Evolutionary conservation across 1,140 invertebrate species (phyloP), one percentile per base, ranked within the genome.

Genomic region (Pogonomyrmex barbatus): DNA sequence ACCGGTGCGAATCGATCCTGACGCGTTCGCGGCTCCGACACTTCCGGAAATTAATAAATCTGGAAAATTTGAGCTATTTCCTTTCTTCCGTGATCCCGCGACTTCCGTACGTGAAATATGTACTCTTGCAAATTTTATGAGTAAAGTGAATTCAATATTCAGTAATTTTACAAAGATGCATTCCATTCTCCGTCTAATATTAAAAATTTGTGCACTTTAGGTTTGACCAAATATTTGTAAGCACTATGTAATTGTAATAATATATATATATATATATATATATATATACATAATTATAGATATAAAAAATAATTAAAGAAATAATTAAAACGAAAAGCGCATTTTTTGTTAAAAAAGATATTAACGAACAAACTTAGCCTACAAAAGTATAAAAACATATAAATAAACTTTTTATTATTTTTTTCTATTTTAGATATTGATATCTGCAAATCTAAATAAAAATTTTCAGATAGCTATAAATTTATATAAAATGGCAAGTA

Each of bases 1-100:
- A 88, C 82, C 88, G 68, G 65, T 88, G 83, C 77, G 70, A 91
- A 89, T 92, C 89, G 89, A 93, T 90, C 87, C 88, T 67, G 60
- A 87, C 84, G 52, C 30, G 68, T 54, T 52, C 68, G 63, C 58
- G 65, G n/a, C 52, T 42, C 60, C 76, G 17, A 68, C 33, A 50
- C 65, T 85, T 62, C 30, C 50, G n/a, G 77, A 75, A 89, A 89
- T 89, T 89, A 89, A 83, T 83, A 83, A 83, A 75, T 85, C 81
- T 79, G 54, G 12, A 76, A 85, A 75, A 76, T 79, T 87, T 89
- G 60, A 79, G 54, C 81, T 68, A 79, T 79, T 54, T 42, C 47
- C 36, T 56, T 78, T 50, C 45, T 33, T 63, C 24, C 24, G 17
- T 45, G 52, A 85, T 30, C 14, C 36, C 73, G n/a, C 47, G 14